A percentile compares a stretch with the other conserved stretches of the same genome.
Conservation (phyloP, 2,888 invertebrate species). For the Drosophila helvetica region DNA sequence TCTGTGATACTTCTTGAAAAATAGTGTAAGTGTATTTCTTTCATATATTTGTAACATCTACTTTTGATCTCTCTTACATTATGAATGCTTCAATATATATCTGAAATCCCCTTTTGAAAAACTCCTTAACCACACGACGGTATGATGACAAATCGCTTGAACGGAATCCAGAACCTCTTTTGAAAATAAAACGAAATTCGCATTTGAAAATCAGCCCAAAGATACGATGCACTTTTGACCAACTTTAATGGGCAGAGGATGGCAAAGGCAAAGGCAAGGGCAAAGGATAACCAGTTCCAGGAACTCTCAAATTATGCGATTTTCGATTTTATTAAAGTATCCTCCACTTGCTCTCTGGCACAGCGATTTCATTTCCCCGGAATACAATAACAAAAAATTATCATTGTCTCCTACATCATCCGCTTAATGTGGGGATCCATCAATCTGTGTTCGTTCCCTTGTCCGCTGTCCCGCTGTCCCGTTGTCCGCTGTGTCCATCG, state of each 20-base stretch:
- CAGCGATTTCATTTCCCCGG: slow-evolving; percentile 40
- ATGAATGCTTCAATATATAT: too few relatives aligned
- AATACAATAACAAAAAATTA: slow-evolving; percentile 77
- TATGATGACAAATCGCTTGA: slow-evolving; percentile 65
- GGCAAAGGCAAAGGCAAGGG: background rate
- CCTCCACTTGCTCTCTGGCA: slow-evolving; percentile 31
- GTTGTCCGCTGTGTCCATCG: slow-evolving; percentile 33
- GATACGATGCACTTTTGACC: slow-evolving; percentile 44
- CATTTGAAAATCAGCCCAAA: slow-evolving; percentile 34
- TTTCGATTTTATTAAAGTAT: slow-evolving; percentile 54
- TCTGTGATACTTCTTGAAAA: too few relatives aligned
- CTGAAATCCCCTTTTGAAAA: too few relatives aligned
- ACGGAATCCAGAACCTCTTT: slow-evolving; percentile 46
- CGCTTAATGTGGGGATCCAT: slow-evolving; percentile 80
- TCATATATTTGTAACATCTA: too few relatives aligned
- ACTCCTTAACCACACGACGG: background rate
- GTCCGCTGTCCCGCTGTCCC: slow-evolving; percentile 11
- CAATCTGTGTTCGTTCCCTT: slow-evolving; percentile 76
- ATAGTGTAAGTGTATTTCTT: too few relatives aligned
- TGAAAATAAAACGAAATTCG: slow-evolving; percentile 43
- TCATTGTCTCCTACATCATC: slow-evolving; percentile 75
- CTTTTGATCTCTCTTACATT: too few relatives aligned
- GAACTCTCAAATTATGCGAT: slow-evolving; percentile 72
- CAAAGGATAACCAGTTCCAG: slow-evolving; percentile 50
- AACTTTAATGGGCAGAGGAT: slow-evolving; percentile 30